phyloP scores from a whole-genome alignment of 2,888 invertebrate genomes.

The Pandemis corylana region DNA sequence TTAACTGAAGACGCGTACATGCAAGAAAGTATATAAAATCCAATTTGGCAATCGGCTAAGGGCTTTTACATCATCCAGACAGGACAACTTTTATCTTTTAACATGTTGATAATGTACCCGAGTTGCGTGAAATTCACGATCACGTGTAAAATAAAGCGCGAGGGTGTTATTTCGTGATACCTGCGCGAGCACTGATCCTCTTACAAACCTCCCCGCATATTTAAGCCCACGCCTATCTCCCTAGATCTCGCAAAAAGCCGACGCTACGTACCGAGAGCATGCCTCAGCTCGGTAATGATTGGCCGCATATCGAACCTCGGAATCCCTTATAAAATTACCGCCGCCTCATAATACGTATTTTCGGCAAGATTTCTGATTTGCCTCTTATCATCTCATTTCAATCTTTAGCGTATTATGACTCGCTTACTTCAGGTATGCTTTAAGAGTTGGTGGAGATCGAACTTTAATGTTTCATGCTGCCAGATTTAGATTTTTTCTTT shows the following conservation, averaged over 20 bases:
- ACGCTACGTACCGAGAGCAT: constrained; percentile 62
- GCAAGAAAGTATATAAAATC: constrained; percentile 62
- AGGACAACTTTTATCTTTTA: constrained; percentile 40
- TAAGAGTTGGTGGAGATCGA: constrained; percentile 61
- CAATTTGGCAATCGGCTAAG: constrained; percentile 62
- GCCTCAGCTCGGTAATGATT: constrained; percentile 73
- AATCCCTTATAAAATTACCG: constrained; percentile 82
- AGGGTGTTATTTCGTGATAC: constrained; percentile 48
- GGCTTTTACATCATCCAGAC: constrained; percentile 48
- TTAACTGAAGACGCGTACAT: constrained; percentile 69
- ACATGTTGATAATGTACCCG: constrained; percentile 37
- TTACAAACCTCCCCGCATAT: constrained; percentile 66
- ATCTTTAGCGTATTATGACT: constrained; percentile 81
- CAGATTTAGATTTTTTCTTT: constrained; percentile 61
- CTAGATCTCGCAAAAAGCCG: constrained; percentile 74
- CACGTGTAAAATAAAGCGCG: constrained; percentile 43
- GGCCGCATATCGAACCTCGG: constrained; percentile 77
- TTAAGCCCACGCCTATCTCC: constrained; percentile 69
- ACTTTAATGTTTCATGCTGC: constrained; percentile 62
- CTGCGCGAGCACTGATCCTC: constrained; percentile 67
- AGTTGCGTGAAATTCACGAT: constrained; percentile 39
- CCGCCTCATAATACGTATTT: constrained; percentile 77
- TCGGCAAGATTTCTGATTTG: constrained; percentile 82
- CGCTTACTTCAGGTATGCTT: constrained; percentile 64
- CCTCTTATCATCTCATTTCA: constrained; percentile 79